Base-by-base conservation (phyloP, 2,888 invertebrate species). In the Herminia tarsipennalis region DNA sequence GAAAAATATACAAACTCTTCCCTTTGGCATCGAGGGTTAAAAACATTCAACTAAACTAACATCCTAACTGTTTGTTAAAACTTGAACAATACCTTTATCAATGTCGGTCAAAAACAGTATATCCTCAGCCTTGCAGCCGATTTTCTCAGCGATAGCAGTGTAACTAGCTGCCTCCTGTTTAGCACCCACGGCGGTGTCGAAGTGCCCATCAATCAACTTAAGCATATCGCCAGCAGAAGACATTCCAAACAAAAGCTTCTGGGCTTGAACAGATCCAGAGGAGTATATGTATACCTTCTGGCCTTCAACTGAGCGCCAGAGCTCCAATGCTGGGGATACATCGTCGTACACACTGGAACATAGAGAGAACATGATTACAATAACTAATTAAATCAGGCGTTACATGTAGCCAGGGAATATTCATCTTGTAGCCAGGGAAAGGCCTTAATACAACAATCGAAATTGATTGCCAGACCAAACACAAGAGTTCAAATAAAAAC, bases 201-300 rank as follows among this genome's bases (percentile, higher is more conserved):
- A 99, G 81, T 97, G 95, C 0, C 95, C 96, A 33, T 93, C 93
- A 45, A 99, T 93, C 41, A 88, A 82, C 28, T 94, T 94, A 64
- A 94, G 87, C 55, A 98, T 77, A 81, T 98, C 95, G 0, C 98
- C 98, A 29, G 93, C 92, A 10, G 90, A 85, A 1, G 97, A 94
- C 80, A 97, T 92, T 0, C 92, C 92, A 80, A 98, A 98, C 2
- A 98, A 92, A 5, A 98, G 92, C 76, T 97, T 96, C 81, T 99
- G 99, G 8, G 98, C 96, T 68, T 96, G 95, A 0, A 97, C 94
- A 41, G 97, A 98, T 32, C 98, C 98, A 16, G 98, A 98, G 0
- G 98, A 98, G 82, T 97, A 99, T 51, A 98, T 94, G 75, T 95
- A 98, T 34, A 98, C 89, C 59, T 88, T 89, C 50, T 93, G 93